Base-by-base conservation (phyloP, 2,113 vertebrate genomes). In the Camelus dromedarius region DNA sequence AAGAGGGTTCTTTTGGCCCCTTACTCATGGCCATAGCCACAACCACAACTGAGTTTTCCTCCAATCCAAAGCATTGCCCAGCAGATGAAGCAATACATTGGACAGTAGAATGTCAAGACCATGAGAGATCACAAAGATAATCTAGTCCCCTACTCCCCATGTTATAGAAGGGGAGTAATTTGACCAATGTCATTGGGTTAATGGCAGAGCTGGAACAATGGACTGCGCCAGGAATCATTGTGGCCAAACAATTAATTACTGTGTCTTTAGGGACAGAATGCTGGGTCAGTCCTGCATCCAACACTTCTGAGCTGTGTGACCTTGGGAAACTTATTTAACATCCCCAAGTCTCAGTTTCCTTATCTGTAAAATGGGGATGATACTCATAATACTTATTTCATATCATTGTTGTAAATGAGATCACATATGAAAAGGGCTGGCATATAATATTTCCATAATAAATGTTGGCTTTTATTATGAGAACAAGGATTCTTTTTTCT, bases 301-400 rank as follows among this genome's bases (percentile, higher is more conserved):
- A 60, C 52, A n/a, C 56, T 85, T 87, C 54, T 79, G 67, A 89
- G 50, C 56, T 85, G 22, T 54, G 58, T 93, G 48, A 64, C 42
- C 20, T 90, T 70, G 67, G 32, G 32, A 30, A 82, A 46, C 14
- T 84, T 95, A 15, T 38, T 73, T 81, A 92, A 73, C 20, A 73
- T 86, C 48, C 72, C 24, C 10, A 42, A 67, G 60, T 79, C 76
- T 97, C 64, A 48, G 83, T 91, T 89, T 96, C 46, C 11, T 91
- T 76, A 69, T 76, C 77, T 94, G 6, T 81, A 73, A 58, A 83
- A 50, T 38, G 46, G 58, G 32, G 22, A 62, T 79, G 82, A 46
- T 26, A 38, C 2, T 70, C 19, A n/a, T 56, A 48, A 58, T 8
- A 30, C 10, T 24, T 62, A 50, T 28, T 67, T 58, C 6, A 28